phyloP scores from a whole-genome alignment of 2,888 invertebrate species.

The Platypus cylindrus region DNA sequence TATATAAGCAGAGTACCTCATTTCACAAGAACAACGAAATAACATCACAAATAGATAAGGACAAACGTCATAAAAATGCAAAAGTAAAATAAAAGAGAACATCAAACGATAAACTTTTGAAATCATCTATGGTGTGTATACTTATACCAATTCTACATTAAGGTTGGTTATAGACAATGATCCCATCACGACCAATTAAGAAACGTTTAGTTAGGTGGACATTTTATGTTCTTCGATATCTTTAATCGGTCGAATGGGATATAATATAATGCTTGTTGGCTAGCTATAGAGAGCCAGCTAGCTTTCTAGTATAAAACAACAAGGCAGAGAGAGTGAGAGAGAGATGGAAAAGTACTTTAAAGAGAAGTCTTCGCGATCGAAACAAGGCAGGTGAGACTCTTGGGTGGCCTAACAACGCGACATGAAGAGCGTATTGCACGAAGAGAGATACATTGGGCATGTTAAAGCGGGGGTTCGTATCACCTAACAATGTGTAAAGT shows the following conservation, averaged over 20 bases:
- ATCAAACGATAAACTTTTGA: too few relatives aligned
- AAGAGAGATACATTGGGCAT: conserved; percentile 9
- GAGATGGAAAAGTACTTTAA: not conserved
- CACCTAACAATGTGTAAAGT: conserved; percentile 11
- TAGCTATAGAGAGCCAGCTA: conserved; percentile 11
- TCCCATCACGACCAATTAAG: conserved; percentile 16
- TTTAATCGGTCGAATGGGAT: conserved; percentile 15
- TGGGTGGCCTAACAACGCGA: conserved; percentile 14
- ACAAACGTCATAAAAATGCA: too few relatives aligned
- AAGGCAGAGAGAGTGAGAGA: not conserved
- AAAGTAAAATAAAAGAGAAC: too few relatives aligned
- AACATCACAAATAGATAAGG: too few relatives aligned
- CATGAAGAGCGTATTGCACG: conserved; percentile 9
- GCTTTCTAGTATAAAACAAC: too few relatives aligned
- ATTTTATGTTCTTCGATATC: conserved; percentile 16
- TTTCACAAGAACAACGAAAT: too few relatives aligned
- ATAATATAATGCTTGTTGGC: too few relatives aligned
- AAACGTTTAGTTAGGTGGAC: conserved; percentile 16
- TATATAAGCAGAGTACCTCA: too few relatives aligned
- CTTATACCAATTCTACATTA: too few relatives aligned
- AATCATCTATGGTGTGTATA: too few relatives aligned
- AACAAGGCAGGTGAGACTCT: conserved; percentile 15
- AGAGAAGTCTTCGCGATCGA: conserved; percentile 1
- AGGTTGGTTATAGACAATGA: too few relatives aligned
- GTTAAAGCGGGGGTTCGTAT: conserved; percentile 6